These are phyloP conservation scores for Passer domesticus DNA, from an alignment of 2,113 vertebrate species.

Conservation along the genomic window DNA sequence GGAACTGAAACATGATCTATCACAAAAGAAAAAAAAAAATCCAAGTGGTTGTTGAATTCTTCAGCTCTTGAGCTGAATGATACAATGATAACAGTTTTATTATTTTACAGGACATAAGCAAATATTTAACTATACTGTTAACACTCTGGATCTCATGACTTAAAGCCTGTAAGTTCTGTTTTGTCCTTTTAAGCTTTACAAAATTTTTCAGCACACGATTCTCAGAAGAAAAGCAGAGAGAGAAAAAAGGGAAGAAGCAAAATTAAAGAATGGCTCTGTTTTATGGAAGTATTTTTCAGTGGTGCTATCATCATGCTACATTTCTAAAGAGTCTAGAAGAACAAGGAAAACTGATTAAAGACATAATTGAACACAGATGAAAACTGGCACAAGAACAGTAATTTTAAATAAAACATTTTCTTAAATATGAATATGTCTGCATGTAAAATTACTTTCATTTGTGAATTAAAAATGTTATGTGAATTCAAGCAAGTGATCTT, in stretches of 20 bases:
- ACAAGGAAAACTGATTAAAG: not conserved
- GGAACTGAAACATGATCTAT: conserved; percentile 87
- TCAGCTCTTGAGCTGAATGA: conserved; percentile 24
- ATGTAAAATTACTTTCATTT: conserved; percentile 14
- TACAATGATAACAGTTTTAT: not conserved
- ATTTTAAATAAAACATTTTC: conserved; percentile 33
- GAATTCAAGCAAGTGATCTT: conserved; percentile 30
- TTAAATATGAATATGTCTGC: conserved; percentile 4
- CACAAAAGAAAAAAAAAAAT: not conserved
- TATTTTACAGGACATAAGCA: not conserved
- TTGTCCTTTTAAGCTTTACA: not conserved
- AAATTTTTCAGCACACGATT: not conserved
- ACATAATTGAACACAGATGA: not conserved
- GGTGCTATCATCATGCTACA: not conserved
- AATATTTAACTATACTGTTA: not conserved
- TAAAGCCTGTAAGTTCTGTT: not conserved
- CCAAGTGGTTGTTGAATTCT: conserved; percentile 9
- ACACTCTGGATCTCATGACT: not conserved
- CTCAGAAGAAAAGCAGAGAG: not conserved
- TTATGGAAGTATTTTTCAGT: not conserved
- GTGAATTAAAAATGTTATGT: not conserved
- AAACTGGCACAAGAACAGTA: not conserved
- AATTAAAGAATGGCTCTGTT: not conserved
- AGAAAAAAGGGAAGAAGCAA: not conserved
- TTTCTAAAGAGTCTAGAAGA: conserved; percentile 1